Conservation (phyloP, 1,140 invertebrate genomes). For the Charaxes varanes region DNA sequence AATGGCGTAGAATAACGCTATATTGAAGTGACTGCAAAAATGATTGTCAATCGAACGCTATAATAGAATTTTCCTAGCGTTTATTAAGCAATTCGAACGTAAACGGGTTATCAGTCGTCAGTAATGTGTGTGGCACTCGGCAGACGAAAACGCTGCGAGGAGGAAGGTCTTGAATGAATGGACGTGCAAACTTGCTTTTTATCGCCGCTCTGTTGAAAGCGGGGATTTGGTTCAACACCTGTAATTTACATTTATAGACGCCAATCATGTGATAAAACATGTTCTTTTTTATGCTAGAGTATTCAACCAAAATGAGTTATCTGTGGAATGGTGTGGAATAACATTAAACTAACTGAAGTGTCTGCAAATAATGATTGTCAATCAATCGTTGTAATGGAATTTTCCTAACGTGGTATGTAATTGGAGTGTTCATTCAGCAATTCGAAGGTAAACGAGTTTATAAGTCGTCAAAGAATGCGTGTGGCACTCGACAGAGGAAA, state of each 20-base stretch:
- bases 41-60: not conserved
- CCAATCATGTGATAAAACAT: slow-evolving; percentile 23
- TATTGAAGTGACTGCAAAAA: too few relatives aligned
- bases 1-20: too few relatives aligned
- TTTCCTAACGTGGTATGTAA: slow-evolving; percentile 8
- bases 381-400: slow-evolving; percentile 4
- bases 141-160: slow-evolving; percentile 22
- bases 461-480: slow-evolving; percentile 55
- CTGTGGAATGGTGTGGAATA: too few relatives aligned
- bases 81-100: slow-evolving; percentile 30
- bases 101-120: slow-evolving; percentile 47
- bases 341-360: too few relatives aligned
- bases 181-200: slow-evolving; percentile 53
- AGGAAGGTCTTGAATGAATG: slow-evolving; percentile 38
- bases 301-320: too few relatives aligned
- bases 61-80: slow-evolving; percentile 15
- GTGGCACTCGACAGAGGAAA: slow-evolving; percentile 25
- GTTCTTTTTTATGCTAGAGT: too few relatives aligned
- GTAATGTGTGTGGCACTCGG: slow-evolving; percentile 42
- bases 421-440: slow-evolving; percentile 29
- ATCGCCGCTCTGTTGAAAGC: slow-evolving; percentile 49
- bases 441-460: slow-evolving; percentile 33
- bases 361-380: too few relatives aligned
- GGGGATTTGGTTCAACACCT: slow-evolving; percentile 48
- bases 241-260: slow-evolving; percentile 33